Base-by-base conservation (phyloP, 2,113 vertebrate species). In the Eolophus roseicapilla region DNA sequence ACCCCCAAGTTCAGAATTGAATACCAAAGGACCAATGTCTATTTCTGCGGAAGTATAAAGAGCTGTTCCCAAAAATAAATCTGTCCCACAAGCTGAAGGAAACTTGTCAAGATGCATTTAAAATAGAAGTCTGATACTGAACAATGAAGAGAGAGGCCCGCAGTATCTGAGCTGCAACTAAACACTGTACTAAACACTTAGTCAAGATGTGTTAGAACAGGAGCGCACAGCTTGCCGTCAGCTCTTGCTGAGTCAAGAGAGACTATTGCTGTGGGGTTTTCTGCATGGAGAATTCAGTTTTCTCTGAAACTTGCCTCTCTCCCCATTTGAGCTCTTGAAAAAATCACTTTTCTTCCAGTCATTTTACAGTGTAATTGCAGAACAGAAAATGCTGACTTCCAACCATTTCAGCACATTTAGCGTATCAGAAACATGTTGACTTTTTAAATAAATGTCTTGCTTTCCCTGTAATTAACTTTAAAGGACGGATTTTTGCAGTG, bases 391-490 rank as follows among this genome's bases (percentile, higher is more conserved):
- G 63, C 37, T 77, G 85, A 86, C 83, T 96, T 96, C 70, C 88
- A 59, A 70, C 28, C 39, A 93, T 88, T 95, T 91, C 47, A 92
- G 83, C 88, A 76, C 46, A 82, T 82, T 84, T 82, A 93, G 49
- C 60, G 23, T 86, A 46, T 31, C 59, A 75, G 71, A 83, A 95
- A 78, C 31, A 78, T 57, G 44, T 88, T 91, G 83, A 59, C 74
- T 95, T 93, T 90, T 93, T 70, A 89, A 95, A 90, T 50, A 87
- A 96, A 95, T 71, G 64, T 13, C 86, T 95, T 82, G 12, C 78
- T 86, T 87, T 94, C 68, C 64, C 80, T 77, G 52, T 95, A 95
- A 95, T 94, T 95, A 94, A 91, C 90, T 91, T 92, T 52, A 69
- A 93, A 86, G 88, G 35, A 92, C 91, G 86, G 25, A 62, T 92